Conservation (phyloP, 35 echinoderm and acorn worm species). For the Hemicentrotus pulcherrimus region DNA sequence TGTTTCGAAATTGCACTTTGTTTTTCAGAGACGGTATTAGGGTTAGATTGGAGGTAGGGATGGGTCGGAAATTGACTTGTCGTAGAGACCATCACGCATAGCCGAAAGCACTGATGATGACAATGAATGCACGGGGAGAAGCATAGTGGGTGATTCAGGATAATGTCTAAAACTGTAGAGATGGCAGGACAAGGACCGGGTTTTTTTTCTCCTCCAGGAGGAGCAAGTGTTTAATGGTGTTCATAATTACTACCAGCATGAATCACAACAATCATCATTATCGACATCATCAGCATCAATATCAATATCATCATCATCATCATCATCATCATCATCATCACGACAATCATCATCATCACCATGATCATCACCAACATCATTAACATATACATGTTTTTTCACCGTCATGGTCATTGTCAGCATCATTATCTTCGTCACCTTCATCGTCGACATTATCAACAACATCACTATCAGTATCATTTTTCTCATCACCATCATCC, state of each 20-base stretch:
- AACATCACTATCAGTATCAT: neutral
- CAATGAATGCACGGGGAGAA: neutral
- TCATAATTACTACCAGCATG: no score
- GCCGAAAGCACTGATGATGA: neutral
- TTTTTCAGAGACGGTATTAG: neutral
- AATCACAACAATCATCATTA: no score
- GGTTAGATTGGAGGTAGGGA: neutral
- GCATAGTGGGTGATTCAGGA: neutral
- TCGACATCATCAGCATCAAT: no score
- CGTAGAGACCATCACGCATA: neutral
- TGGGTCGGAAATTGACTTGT: neutral
- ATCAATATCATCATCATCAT: no score
- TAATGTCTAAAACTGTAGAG: no score
- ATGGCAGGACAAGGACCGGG: no score
- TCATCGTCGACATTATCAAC: neutral
- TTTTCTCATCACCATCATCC: neutral
- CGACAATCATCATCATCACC: neutral
- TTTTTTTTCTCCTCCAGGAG: no score
- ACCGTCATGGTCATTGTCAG: neutral
- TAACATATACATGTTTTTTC: neutral
- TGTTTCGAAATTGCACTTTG: neutral
- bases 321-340: neutral
- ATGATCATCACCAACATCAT: neutral
- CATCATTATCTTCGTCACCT: neutral
- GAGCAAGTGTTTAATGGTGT: no score